Evolutionary conservation across 2,797 vertebrate species (phyloP).

Genomic region (Pseudochirops corinnae): DNA sequence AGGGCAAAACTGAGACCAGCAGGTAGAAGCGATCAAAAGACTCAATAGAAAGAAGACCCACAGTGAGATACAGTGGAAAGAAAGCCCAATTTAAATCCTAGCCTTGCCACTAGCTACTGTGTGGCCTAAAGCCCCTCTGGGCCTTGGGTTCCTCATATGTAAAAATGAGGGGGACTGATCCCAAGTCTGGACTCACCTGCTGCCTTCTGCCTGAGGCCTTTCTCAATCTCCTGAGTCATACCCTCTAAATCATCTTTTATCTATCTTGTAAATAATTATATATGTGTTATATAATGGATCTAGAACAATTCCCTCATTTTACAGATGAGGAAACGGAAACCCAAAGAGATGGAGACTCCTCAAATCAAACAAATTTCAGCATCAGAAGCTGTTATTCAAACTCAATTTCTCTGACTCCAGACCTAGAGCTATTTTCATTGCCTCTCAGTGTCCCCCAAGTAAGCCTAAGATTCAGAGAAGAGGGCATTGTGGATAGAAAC

Average conservation of each 20-base stretch:
- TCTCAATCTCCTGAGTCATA: neutral
- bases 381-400: too few relatives aligned
- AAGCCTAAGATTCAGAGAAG: neutral
- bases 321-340: neutral
- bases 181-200: neutral
- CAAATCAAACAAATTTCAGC: neutral
- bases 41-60: neutral
- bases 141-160: neutral
- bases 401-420: too few relatives aligned
- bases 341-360: neutral
- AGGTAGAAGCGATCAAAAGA: neutral
- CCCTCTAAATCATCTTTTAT: neutral
- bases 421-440: too few relatives aligned
- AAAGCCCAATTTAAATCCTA: neutral
- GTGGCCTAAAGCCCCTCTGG: neutral
- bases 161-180: neutral
- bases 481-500: neutral
- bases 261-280: neutral
- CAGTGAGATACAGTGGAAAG: neutral
- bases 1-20: neutral
- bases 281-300: neutral
- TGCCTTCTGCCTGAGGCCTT: neutral
- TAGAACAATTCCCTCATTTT: neutral
- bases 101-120: neutral
- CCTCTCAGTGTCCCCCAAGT: too few relatives aligned